Evolutionary conservation across 2,113 vertebrate species (phyloP), one percentile per base, ranked within the genome.

Genomic region (Trogon melanurus): DNA sequence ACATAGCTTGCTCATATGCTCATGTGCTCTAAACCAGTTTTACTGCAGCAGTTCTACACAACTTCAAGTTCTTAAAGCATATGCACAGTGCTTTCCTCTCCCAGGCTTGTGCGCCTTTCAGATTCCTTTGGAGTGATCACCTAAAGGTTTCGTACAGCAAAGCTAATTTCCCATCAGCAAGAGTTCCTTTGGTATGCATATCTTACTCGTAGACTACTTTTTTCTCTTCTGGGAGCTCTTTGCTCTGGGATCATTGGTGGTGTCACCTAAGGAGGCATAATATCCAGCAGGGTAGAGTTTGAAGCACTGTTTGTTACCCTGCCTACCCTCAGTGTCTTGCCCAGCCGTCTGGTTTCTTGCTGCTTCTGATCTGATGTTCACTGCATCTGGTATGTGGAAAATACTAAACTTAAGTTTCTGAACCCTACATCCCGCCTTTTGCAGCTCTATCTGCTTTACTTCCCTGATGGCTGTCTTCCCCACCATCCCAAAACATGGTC

Each of bases 391-490:
- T n/a, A 17, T 3, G 8, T 51, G 44, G 38, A 54, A 38, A 19
- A 34, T 3, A 1, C 19, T 83, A 45, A 66, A 61, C 12, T 57
- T 79, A 14, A 3, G 64, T 51, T 27, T 62, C 64, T 56, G 45
- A 88, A 16, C 3, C 7, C 27, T 29, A 27, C 13, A 5, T 10
- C 30, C 20, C 17, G 54, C 22, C 27, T 79, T 67, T 50, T 86
- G 69, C 29, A 47, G 51, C 67, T 65, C 91, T 61, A 45, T 25
- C 53, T 21, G 29, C 47, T 34, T 2, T 36, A 47, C 30, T 36
- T 61, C 9, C 16, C 38, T 2, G 3, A 3, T 29, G 44, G 48
- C 54, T 48, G 1, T 20, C 18, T 36, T 6, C 2, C 21, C n/a
- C 25, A 16, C 72, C 45, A 21, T 34, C 53, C 50, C 74, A 54